Evolutionary conservation across 2,888 invertebrate genomes (phyloP).

Genomic region (Himalopsyche anomala): DNA sequence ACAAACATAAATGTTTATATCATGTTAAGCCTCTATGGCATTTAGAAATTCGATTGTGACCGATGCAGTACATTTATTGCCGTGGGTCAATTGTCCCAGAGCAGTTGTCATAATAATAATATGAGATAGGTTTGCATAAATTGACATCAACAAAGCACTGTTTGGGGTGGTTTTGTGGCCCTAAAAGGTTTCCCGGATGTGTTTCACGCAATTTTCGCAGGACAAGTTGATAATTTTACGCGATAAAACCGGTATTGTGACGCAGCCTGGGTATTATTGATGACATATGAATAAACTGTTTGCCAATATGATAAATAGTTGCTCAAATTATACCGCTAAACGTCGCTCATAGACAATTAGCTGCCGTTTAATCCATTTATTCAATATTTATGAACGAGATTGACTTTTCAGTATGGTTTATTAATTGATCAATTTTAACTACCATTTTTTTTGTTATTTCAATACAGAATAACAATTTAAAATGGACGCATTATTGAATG

Average conservation of each 20-base stretch:
- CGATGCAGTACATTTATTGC: slow-evolving; percentile 36
- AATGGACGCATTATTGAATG: no score
- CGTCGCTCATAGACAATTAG: no score
- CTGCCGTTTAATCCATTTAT: no score
- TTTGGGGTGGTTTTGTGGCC: slow-evolving; percentile 37
- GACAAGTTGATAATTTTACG: slow-evolving; percentile 24
- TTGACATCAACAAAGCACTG: slow-evolving; percentile 28
- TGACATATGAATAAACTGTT: not conserved
- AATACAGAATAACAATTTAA: no score
- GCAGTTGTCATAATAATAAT: slow-evolving; percentile 37
- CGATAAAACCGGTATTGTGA: not conserved
- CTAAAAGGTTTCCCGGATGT: slow-evolving; percentile 42
- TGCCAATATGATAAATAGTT: no score
- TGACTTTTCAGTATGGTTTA: no score
- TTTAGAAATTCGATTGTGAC: slow-evolving; percentile 23
- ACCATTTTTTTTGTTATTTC: no score
- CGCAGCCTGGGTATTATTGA: not conserved
- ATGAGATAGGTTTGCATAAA: slow-evolving; percentile 40
- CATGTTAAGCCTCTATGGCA: not conserved
- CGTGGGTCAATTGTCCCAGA: slow-evolving; percentile 27
- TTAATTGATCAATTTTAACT: no score
- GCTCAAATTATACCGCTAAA: no score
- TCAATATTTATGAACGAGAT: no score
- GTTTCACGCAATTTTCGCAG: slow-evolving; percentile 21
- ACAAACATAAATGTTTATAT: slow-evolving; percentile 2